phyloP scores from a whole-genome alignment of 2,888 invertebrate genomes.

The Amblyteles armatorius region DNA sequence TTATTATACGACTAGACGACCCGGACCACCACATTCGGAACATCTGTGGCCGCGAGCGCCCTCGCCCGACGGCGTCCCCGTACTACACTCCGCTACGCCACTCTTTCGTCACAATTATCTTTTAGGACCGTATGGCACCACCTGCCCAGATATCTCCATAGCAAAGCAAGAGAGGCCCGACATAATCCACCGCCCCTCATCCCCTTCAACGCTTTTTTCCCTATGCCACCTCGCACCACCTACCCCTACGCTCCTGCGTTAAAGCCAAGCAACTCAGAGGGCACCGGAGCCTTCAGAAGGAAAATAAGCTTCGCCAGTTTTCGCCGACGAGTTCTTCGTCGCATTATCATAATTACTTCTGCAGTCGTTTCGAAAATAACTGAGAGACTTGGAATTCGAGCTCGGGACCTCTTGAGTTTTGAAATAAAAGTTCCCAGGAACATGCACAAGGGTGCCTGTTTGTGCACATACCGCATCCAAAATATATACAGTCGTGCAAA shows the following conservation, averaged over 20 bases:
- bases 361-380: conserved; percentile 54
- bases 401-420: conserved; percentile 28
- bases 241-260: conserved; percentile 22
- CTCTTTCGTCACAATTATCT: conserved; percentile 56
- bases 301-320: conserved; percentile 49
- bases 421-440: conserved; percentile 40
- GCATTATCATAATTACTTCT: conserved; percentile 60
- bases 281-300: conserved; percentile 42
- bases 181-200: background rate
- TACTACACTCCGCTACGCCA: conserved; percentile 7
- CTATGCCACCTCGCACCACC: background rate
- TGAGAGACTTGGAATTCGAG: conserved; percentile 36
- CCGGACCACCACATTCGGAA: conserved; percentile 49
- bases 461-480: background rate
- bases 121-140: conserved; percentile 30
- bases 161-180: conserved; percentile 33
- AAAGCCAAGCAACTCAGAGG: conserved; percentile 49
- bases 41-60: conserved; percentile 52
- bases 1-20: conserved; percentile 47
- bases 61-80: conserved; percentile 40
- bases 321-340: conserved; percentile 51
- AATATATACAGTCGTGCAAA: conserved; percentile 28
- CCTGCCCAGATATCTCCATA: conserved; percentile 36
- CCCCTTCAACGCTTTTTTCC: background rate
- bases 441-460: conserved; percentile 3